These are phyloP conservation scores for Euura saliciscinereae DNA, from an alignment of 1,140 invertebrate species.

Conservation along the genomic window DNA sequence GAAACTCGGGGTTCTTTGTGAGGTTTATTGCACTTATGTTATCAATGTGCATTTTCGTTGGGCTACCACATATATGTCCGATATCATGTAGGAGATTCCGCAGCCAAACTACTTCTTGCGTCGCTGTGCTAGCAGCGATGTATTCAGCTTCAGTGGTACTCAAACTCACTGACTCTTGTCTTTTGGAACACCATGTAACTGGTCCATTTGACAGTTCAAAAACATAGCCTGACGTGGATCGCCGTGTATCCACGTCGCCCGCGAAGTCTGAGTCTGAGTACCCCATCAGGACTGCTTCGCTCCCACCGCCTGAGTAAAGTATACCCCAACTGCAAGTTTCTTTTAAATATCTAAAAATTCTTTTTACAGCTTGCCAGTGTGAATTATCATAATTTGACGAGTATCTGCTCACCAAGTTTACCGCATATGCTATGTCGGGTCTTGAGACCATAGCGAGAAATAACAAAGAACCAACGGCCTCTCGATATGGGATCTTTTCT, in stretches of 20 bases:
- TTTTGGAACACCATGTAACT: slow-evolving; percentile 45
- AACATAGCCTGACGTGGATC: slow-evolving; percentile 41
- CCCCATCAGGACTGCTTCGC: slow-evolving; percentile 24
- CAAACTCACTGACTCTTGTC: slow-evolving; percentile 50
- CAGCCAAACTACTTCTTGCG: slow-evolving; percentile 48
- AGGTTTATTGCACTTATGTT: slow-evolving; percentile 49
- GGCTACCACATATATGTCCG: background rate
- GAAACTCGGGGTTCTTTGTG: slow-evolving; percentile 43
- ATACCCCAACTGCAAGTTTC: slow-evolving; percentile 30
- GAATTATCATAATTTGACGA: slow-evolving; percentile 25
- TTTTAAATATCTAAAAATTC: too few relatives aligned
- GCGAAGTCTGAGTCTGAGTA: slow-evolving; percentile 44
- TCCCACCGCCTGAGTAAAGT: slow-evolving; percentile 15
- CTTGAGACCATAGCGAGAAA: slow-evolving; percentile 44
- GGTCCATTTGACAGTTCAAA: slow-evolving; percentile 33
- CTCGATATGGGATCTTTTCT: slow-evolving; percentile 35
- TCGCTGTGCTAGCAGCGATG: slow-evolving; percentile 40
- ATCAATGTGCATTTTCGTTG: slow-evolving; percentile 36
- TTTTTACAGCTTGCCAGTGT: too few relatives aligned
- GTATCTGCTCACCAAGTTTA: slow-evolving; percentile 37
- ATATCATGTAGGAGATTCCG: slow-evolving; percentile 31
- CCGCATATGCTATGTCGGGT: slow-evolving; percentile 52
- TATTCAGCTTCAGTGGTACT: slow-evolving; percentile 54
- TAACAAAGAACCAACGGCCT: slow-evolving; percentile 46
- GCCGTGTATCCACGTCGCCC: slow-evolving; percentile 31